Percentiles rank a stretch among this genome's conserved stretches.
Conservation (phyloP, 2,888 invertebrate genomes). For the Orgyia antiqua region DNA sequence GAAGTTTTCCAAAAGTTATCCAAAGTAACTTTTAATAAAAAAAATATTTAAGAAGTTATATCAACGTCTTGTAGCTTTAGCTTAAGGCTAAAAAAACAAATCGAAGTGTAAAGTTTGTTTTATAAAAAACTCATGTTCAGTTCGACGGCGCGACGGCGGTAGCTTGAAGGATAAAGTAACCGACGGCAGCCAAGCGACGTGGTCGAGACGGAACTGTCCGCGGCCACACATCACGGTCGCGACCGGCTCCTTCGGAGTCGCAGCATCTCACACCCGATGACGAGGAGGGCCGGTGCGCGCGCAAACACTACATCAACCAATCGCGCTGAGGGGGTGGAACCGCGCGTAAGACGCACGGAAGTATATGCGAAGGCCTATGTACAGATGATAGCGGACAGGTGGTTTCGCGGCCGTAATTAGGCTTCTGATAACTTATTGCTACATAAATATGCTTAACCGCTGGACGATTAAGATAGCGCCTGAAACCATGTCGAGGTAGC, state of each 20-base stretch:
- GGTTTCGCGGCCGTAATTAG: constrained; percentile 76
- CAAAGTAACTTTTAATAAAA: too few relatives aligned
- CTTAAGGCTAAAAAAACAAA: too few relatives aligned
- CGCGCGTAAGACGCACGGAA: constrained; percentile 75
- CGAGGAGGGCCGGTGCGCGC: constrained; percentile 74
- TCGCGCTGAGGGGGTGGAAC: constrained; percentile 65
- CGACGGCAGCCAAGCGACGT: constrained; percentile 46
- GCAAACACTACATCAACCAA: constrained; percentile 59
- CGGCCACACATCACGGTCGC: constrained; percentile 58
- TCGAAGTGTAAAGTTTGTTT: too few relatives aligned
- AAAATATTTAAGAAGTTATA: too few relatives aligned
- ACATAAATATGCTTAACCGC: constrained; percentile 69
- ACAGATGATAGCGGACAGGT: constrained; percentile 77
- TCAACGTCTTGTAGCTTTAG: too few relatives aligned
- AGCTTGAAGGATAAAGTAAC: constrained; percentile 15
- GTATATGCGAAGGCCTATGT: constrained; percentile 79
- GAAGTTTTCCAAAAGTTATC: too few relatives aligned
- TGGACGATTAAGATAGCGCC: constrained; percentile 66
- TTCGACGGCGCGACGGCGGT: constrained; percentile 15
- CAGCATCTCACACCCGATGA: constrained; percentile 53
- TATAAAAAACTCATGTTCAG: constrained; percentile 25
- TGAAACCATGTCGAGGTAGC: constrained; percentile 40
- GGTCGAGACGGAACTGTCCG: constrained; percentile 63
- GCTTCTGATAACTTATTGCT: constrained; percentile 73
- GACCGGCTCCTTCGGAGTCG: constrained; percentile 63